Evolutionary conservation across 2,888 invertebrate genomes (phyloP), one percentile per base, ranked within the genome.

Genomic region (Lepidocyrtoides sp.): DNA sequence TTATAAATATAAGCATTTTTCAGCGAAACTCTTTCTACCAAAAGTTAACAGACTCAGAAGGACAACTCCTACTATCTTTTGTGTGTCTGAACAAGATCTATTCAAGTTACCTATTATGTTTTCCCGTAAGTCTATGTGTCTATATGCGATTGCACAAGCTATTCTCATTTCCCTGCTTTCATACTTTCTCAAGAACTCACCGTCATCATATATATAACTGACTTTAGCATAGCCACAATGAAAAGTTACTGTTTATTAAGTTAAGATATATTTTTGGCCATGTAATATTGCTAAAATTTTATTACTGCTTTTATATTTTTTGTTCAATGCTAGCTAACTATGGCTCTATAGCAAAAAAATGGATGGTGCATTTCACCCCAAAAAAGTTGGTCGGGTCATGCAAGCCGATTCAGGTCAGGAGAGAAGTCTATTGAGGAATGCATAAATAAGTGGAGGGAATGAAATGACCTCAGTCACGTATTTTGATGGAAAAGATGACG

Each of bases 1-100:
- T 1, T 17, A 12, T 69, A 69, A 69, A 41, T 29, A 69, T 69
- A 72, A 44, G 20, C 12, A 23, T 44, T 44, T 72, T 72, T 4
- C 41, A 44, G 20, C 20, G 44, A 23, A 72, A 44, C 44, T 72
- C 44, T 41, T 44, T 44, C n/a, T 44, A 72, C 17, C 20, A 44
- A 72, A 72, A 72, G 72, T 72, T 72, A 72, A 12, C 72, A 41
- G 41, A 44, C 72, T 72, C 44, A 23, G 41, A 72, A 72, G 44
- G 44, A 41, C 72, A 72, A n/a, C n/a, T n/a, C n/a, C n/a, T n/a
- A 72, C 72, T 44, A 72, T 44, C 44, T 72, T 44, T 72, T 44
- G 26, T 72, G 12, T 44, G 41, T 72, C 44, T 72, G 20, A 41
- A 44, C 17, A 72, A 72, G 29, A 72, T 72, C 26, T 23, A 44